Percentiles rank a stretch among this genome's conserved stretches.
Conservation (phyloP, 2,888 invertebrate species). For the Papilio demoleus region DNA sequence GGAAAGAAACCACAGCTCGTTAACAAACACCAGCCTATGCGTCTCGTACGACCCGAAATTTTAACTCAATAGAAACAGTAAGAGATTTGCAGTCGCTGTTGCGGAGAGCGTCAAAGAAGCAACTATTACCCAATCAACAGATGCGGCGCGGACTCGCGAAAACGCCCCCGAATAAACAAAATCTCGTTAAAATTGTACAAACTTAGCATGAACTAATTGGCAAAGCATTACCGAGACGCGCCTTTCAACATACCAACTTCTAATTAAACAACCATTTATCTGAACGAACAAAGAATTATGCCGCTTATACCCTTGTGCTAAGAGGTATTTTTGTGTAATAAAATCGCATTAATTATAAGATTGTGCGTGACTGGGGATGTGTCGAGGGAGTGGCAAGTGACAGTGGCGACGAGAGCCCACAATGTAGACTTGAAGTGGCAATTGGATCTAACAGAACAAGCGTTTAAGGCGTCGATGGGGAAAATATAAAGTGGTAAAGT, state of each 20-base stretch:
- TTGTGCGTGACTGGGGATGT: constrained; percentile 49
- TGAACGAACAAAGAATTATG: constrained; percentile 47
- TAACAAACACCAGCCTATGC: constrained; percentile 11
- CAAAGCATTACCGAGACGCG: constrained; percentile 64
- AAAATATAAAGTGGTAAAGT: constrained; percentile 47
- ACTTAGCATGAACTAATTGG: constrained; percentile 73
- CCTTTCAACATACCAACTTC: constrained; percentile 60
- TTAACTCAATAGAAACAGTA: constrained; percentile 17
- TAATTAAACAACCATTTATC: constrained; percentile 70
- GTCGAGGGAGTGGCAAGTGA: constrained; percentile 64
- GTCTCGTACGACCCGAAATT: constrained; percentile 13
- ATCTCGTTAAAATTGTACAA: constrained; percentile 74
- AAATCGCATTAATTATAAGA: constrained; percentile 48
- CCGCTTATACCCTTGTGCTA: constrained; percentile 51
- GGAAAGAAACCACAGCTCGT: constrained; percentile 12
- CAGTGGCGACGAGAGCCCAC: constrained; percentile 68
- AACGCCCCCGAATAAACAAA: constrained; percentile 45
- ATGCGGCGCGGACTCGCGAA: constrained; percentile 42
- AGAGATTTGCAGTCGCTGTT: not conserved
- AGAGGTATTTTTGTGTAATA: constrained; percentile 49
- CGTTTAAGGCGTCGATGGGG: constrained; percentile 60
- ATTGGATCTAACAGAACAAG: constrained; percentile 73
- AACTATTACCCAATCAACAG: constrained; percentile 40
- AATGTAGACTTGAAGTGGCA: constrained; percentile 68
- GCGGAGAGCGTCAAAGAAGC: constrained; percentile 32